Conservation (phyloP, 2,113 vertebrate genomes). For the Felis catus region DNA sequence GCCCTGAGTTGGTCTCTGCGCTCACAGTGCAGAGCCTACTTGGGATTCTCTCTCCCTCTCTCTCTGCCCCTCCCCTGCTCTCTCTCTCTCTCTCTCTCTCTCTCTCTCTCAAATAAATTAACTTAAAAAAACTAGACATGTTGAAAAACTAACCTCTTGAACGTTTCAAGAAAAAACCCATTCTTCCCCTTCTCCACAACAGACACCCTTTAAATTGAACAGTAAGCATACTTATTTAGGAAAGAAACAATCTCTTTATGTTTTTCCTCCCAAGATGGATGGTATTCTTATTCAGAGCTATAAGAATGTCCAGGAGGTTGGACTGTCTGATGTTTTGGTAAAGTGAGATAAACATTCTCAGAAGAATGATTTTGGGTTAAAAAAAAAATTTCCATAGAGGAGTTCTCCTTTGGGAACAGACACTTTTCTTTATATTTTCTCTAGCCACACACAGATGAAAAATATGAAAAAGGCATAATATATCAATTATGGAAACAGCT, state of each 20-base stretch:
- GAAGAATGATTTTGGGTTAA: background rate
- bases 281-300: background rate
- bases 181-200: background rate
- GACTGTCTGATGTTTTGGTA: slow-evolving; percentile 32
- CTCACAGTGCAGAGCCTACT: too few species aligned
- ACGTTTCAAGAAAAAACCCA: slow-evolving; percentile 19
- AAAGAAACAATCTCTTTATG: background rate
- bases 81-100: too few species aligned
- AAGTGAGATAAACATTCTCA: slow-evolving; percentile 62
- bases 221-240: slow-evolving; percentile 40
- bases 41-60: too few species aligned
- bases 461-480: background rate
- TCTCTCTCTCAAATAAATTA: too few species aligned
- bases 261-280: background rate
- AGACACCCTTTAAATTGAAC: background rate
- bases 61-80: too few species aligned
- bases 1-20: too few species aligned
- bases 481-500: slow-evolving; percentile 18
- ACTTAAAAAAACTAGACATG: background rate
- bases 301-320: slow-evolving; percentile 21
- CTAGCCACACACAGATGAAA: background rate
- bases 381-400: background rate
- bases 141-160: slow-evolving; percentile 11
- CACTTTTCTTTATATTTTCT: slow-evolving; percentile 49
- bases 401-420: background rate